Base-by-base conservation (phyloP, 2,888 invertebrate genomes). In the Frankliniella fusca region DNA sequence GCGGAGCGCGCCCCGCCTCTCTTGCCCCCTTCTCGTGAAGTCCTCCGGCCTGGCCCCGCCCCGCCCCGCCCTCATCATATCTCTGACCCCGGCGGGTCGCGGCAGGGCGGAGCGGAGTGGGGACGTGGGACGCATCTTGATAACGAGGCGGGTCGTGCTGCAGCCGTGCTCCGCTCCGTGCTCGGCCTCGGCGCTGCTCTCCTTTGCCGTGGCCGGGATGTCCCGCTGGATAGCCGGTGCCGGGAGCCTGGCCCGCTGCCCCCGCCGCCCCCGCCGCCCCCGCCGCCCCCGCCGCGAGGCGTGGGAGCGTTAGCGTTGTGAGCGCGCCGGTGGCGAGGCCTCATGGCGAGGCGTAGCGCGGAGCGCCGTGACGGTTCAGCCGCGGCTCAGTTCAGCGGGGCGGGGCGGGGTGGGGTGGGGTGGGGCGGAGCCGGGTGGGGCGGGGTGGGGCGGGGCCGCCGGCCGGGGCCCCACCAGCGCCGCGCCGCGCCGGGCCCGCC, bases 301-400 rank as follows among this genome's bases (percentile, higher is more conserved):
- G 54, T 54, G 54, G 54, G 54, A 54, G 38, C 38, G 38, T 38
- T 38, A 38, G 38, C 38, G 38, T 5, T 38, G 38, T 38, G 38
- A 3, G 38, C 38, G 38, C 38, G 38, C 3, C 38, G 38, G 54
- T 38, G 38, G 38, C 38, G 38, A 3, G 38, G 70, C 38, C 54
- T 54, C 54, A 54, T 38, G 38, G 38, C 38, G 38, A 3, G 38
- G 70, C 38, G 38, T 38, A 38, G 38, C 38, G 38, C 3, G 38
- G 38, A 38, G 38, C 2, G 38, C 38, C 38, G 38, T 38, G 38
- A 38, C 48, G 49, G 80, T 38, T 49, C 80, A 38, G 23, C 28
- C 83, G 83, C 83, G 83, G 84, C 84, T 84, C 83, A 84, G 81
- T 84, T 20, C 81, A 82, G 83, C 83, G 83, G 83, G 84, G 83